phyloP scores from a whole-genome alignment of 2,888 invertebrate genomes.

The Phasia obesa region DNA sequence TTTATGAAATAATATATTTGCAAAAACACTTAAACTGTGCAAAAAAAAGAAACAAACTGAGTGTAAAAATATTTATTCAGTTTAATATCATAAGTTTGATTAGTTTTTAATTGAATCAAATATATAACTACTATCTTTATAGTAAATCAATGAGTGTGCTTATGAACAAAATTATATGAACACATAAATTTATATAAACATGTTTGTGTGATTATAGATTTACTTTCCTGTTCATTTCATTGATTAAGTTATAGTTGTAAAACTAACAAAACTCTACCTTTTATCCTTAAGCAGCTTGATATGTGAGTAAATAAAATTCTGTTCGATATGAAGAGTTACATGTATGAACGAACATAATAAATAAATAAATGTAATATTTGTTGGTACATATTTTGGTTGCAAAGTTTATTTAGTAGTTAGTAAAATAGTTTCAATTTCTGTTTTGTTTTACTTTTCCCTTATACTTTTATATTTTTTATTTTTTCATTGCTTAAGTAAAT shows the following conservation, averaged over 20 bases:
- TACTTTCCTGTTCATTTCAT: conserved; percentile 65
- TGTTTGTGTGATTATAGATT: conserved; percentile 10
- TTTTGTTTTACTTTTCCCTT: neutral
- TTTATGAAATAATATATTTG: neutral
- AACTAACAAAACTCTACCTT: conserved; percentile 56
- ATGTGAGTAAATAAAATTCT: conserved; percentile 33
- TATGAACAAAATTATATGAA: neutral
- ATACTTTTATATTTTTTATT: neutral
- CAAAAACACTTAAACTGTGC: neutral
- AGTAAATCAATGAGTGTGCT: neutral
- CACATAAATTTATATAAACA: neutral
- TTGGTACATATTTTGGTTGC: conserved; percentile 17
- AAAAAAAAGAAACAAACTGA: no score
- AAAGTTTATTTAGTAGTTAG: conserved; percentile 63
- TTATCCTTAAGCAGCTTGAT: conserved; percentile 15
- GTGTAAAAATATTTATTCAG: conserved; percentile 22
- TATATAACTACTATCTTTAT: conserved; percentile 51
- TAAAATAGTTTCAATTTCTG: conserved; percentile 53
- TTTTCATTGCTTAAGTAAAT: conserved; percentile 31
- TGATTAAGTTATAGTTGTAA: conserved; percentile 63
- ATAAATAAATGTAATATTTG: neutral
- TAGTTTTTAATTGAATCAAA: conserved; percentile 71
- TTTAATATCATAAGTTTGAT: conserved; percentile 67
- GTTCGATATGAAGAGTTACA: conserved; percentile 18
- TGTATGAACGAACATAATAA: neutral